A percentile compares a stretch with the other conserved stretches of the same genome.
phyloP scores from a whole-genome alignment of 2,797 vertebrate species.

The Limosa lapponica region DNA sequence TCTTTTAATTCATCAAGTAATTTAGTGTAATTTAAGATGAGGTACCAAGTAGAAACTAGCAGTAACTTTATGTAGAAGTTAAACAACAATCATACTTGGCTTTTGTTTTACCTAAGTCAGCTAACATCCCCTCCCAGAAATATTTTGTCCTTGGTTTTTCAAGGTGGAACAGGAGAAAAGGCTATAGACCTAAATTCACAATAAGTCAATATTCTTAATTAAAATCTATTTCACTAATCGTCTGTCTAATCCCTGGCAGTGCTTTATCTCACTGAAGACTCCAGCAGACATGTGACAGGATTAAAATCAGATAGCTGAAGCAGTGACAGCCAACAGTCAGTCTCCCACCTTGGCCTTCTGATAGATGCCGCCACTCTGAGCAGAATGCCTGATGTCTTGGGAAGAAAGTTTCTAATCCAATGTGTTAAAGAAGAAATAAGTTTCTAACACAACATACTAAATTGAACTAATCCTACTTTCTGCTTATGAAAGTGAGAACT shows the following conservation, averaged over 20 bases:
- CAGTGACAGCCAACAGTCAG: neutral
- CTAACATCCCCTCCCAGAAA: neutral
- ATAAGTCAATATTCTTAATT: slow-evolving; percentile 43
- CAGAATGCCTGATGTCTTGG: neutral
- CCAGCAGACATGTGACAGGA: neutral
- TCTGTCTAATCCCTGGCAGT: neutral
- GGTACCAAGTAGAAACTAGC: neutral
- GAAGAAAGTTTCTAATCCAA: neutral
- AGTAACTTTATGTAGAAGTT: neutral
- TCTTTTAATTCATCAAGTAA: neutral
- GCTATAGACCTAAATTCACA: neutral
- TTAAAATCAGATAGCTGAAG: neutral
- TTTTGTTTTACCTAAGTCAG: neutral
- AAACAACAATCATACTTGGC: neutral
- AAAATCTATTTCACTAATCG: slow-evolving; percentile 31
- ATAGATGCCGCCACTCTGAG: neutral
- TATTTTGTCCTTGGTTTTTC: neutral
- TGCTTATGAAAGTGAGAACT: neutral
- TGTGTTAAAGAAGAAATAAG: neutral
- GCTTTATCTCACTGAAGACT: slow-evolving; percentile 25
- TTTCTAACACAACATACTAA: neutral
- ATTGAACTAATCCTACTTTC: neutral
- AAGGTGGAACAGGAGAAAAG: neutral
- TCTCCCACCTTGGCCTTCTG: neutral
- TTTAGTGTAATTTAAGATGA: neutral